Base-by-base conservation (phyloP, 1,140 invertebrate genomes). In the Teleogryllus occipitalis region DNA sequence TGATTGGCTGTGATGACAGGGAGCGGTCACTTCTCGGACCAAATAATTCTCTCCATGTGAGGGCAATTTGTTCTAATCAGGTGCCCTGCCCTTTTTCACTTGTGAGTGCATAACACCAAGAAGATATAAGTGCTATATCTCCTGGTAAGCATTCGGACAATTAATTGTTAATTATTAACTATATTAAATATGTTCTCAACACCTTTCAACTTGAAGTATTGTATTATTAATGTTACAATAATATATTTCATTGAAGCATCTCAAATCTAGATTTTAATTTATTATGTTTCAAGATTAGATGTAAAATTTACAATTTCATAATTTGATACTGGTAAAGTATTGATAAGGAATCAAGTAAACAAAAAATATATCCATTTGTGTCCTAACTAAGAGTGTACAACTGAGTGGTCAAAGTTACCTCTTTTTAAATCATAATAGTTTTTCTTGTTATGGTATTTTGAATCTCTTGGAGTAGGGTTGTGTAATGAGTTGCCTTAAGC, bases 1-100 rank as follows among this genome's bases (percentile, higher is more conserved):
- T 65, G 54, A 65, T 65, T 65, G 54, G 54, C 54, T 65, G 54
- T 65, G 54, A 65, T 65, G 54, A 65, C 54, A 65, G 54, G 54
- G 54, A 10, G 54, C 18, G 54, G 54, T 65, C 54, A 65, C 18
- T 65, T 65, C 54, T 65, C 10, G 54, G 54, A 65, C 54, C 54
- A 65, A 65, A 14, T 65, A 14, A 65, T 65, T 65, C 54, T 65
- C 54, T 65, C 54, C 18, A 14, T 7, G 10, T 14, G 54, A 65
- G 54, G 18, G 18, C 54, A 65, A 18, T 10, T 65, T 65, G 54
- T 65, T 65, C 18, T 65, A 10, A 65, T 65, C 18, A 18, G 54
- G 18, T 65, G 54, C 54, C 54, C 54, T 14, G 54, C 54, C 54
- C 18, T 65, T 18, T 65, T 65, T 18, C 54, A 14, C 54, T 65